Percentiles rank a stretch among this genome's conserved stretches.
Evolutionary conservation across 2,888 invertebrate genomes (phyloP).

Genomic region (Brenthis ino): DNA sequence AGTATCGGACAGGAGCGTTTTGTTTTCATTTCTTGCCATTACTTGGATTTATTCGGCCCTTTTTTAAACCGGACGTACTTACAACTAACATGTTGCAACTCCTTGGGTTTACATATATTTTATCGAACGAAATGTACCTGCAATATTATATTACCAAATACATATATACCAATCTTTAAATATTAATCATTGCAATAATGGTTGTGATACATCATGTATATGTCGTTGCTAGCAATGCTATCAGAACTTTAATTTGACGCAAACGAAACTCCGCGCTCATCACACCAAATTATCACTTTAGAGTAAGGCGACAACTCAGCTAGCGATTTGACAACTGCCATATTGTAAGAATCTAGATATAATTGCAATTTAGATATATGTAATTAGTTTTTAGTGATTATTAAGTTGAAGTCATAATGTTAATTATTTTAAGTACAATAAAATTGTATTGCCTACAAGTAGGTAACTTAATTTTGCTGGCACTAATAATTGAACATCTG

Average conservation of each 20-base stretch:
- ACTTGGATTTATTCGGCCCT: neutral
- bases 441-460: slow-evolving; percentile 43
- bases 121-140: slow-evolving; percentile 67
- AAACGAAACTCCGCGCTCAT: slow-evolving; percentile 60
- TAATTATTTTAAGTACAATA: slow-evolving; percentile 73
- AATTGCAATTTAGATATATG: slow-evolving; percentile 59
- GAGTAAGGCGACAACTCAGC: slow-evolving; percentile 70
- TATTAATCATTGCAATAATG: slow-evolving; percentile 72
- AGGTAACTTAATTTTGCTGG: slow-evolving; percentile 23
- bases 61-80: neutral
- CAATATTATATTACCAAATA: slow-evolving; percentile 72
- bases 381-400: slow-evolving; percentile 50
- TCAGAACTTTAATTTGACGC: slow-evolving; percentile 50
- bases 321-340: slow-evolving; percentile 81
- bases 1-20: too few relatives aligned
- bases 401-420: slow-evolving; percentile 80
- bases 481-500: slow-evolving; percentile 19
- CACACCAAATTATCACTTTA: slow-evolving; percentile 62
- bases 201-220: slow-evolving; percentile 75
- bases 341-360: slow-evolving; percentile 76
- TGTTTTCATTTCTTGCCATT: neutral
- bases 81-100: neutral
- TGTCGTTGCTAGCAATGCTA: slow-evolving; percentile 59
- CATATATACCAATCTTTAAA: slow-evolving; percentile 47
- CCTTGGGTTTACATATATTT: slow-evolving; percentile 46